Base-by-base conservation (phyloP, 2,888 invertebrate species). In the Glaucopsyche alexis region DNA sequence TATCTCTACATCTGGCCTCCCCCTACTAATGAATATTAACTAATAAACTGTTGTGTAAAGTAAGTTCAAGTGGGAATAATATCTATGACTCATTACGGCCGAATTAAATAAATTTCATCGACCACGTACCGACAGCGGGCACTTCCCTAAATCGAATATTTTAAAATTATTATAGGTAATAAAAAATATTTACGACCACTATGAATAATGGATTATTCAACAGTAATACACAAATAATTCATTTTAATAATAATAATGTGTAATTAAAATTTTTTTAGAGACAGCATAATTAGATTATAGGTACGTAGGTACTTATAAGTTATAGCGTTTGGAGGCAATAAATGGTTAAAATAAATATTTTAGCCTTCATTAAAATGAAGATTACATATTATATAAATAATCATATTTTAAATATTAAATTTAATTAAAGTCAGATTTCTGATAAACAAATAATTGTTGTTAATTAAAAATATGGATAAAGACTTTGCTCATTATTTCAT, bases 11-110 rank as follows among this genome's bases (percentile, higher is more conserved):
- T 90, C 90, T 87, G 83, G 82, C 85, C 86, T 84, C 88, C 87
- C 42, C 84, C 80, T 78, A 76, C 85, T 91, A 90, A 90, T 91
- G 91, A 92, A 92, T 92, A 92, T 91, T 92, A 91, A 92, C 88
- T 85, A 89, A 88, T 88, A 84, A 87, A 86, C 83, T 79, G 80
- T 80, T 80, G 79, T 79, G 83, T 82, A 82, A 84, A 83, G 80
- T 84, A 83, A 85, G 82, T 82, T 80, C 82, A 81, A 83, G 82
- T 84, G 82, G 84, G 82, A 84, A 83, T 83, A 82, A 80, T 81
- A 81, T 83, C 78, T 83, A 82, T 90, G 89, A 90, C 83, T 91
- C 89, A 90, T 82, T 82, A 66, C 52, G 19, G n/a, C 40, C 40
- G 19, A 67, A 52, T 72, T 72, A 40, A 40, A 60, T 71, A 69